These are phyloP conservation scores for Drosophila ezoana DNA, from an alignment of 2,888 invertebrate species.

Conservation along the genomic window DNA sequence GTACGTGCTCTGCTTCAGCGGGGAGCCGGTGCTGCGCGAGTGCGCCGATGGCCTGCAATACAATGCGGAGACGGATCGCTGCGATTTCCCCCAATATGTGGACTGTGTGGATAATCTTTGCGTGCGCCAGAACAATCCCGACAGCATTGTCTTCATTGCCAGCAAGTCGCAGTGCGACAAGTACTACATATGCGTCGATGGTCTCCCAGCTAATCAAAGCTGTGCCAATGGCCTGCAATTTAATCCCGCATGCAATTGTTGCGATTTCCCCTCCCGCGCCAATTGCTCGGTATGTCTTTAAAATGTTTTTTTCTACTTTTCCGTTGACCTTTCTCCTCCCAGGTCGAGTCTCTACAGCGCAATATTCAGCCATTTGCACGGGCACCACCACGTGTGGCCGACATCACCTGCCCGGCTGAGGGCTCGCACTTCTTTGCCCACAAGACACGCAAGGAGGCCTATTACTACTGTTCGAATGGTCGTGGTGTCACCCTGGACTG, in stretches of 20 bases:
- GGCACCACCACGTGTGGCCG: slow-evolving; percentile 76
- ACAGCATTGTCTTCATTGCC: slow-evolving; percentile 68
- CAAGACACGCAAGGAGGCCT: slow-evolving; percentile 62
- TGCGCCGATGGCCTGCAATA: slow-evolving; percentile 81
- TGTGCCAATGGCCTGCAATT: slow-evolving; percentile 78
- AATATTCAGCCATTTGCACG: slow-evolving; percentile 73
- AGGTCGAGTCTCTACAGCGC: slow-evolving; percentile 74
- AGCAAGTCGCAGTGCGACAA: slow-evolving; percentile 75
- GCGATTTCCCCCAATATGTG: slow-evolving; percentile 81
- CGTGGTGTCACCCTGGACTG: slow-evolving; percentile 81
- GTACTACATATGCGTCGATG: slow-evolving; percentile 80
- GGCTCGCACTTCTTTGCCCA: slow-evolving; percentile 78
- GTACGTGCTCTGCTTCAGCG: slow-evolving; percentile 77
- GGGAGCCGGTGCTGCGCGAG: slow-evolving; percentile 66
- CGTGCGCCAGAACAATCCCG: slow-evolving; percentile 67
- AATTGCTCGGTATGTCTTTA: slow-evolving; percentile 72
- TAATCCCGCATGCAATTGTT: slow-evolving; percentile 64
- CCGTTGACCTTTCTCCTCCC: neutral
- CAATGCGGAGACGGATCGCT: slow-evolving; percentile 80
- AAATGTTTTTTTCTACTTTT: neutral
- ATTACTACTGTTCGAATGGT: slow-evolving; percentile 81
- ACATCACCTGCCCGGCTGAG: slow-evolving; percentile 75
- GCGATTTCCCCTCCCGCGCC: slow-evolving; percentile 75
- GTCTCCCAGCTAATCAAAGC: slow-evolving; percentile 59
- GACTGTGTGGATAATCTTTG: slow-evolving; percentile 82